phyloP scores from a whole-genome alignment of 2,797 vertebrate species.

The Eidolon dupreanum region DNA sequence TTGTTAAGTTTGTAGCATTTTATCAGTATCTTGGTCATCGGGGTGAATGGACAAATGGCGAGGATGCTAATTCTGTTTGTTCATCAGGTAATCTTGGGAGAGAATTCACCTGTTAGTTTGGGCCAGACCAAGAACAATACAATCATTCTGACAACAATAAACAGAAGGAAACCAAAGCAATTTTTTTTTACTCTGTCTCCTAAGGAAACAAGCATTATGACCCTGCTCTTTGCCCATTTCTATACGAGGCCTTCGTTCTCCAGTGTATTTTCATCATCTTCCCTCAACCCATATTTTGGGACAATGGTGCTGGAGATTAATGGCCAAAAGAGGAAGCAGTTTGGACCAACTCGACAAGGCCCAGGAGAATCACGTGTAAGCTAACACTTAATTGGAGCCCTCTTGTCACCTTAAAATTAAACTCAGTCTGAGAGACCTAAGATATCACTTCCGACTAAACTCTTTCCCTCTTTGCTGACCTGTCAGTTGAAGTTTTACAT shows the following conservation, averaged over 20 bases:
- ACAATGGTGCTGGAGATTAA: neutral
- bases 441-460: neutral
- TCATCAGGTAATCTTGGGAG: neutral
- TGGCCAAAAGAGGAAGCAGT: neutral
- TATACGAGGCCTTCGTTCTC: neutral
- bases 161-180: neutral
- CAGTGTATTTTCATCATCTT: neutral
- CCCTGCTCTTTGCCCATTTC: neutral
- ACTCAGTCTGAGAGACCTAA: accelerated
- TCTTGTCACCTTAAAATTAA: neutral
- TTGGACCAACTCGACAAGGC: neutral
- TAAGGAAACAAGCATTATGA: neutral
- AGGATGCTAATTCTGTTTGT: neutral
- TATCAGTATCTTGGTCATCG: neutral
- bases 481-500: neutral
- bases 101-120: neutral
- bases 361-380: neutral
- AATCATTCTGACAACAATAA: neutral
- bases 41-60: neutral
- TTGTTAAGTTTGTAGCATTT: neutral
- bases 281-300: neutral
- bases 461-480: neutral
- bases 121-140: neutral
- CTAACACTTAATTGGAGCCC: accelerated
- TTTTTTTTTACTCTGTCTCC: neutral